Evolutionary conservation across 2,797 vertebrate species (phyloP), one percentile per base, ranked within the genome.

Genomic region (Melanotaenia pygmaea): DNA sequence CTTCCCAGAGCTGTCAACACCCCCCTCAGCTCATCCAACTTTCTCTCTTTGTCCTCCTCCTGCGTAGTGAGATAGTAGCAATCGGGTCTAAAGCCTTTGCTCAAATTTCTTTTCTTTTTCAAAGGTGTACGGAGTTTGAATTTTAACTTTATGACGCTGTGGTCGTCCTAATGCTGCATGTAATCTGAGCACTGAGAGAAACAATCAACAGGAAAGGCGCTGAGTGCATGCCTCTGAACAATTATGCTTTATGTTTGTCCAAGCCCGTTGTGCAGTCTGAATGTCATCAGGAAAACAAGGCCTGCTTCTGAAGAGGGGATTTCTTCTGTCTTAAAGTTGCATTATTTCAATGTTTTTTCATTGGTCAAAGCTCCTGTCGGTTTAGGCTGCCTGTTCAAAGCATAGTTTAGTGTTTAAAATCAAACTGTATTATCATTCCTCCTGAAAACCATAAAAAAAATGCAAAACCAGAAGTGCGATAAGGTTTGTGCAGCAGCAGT

Each of bases 221-320:
- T 76, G 32, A 76, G 75, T n/a, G 57, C 67, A 65, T 66, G 64
- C 59, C 67, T 69, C 43, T 37, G 60, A 90, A 93, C 87, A 89
- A 88, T 82, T 57, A 77, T 30, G 34, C 67, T 84, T 82, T 60
- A 64, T 91, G 68, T 83, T 58, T 83, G 59, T 89, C 59, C 18
- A n/a, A 37, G 58, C 64, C 64, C 26, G 62, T 43, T 76, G 37
- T 45, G 67, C 38, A 64, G 70, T 56, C 53, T 56, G 45, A 72
- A 64, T 74, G 77, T 84, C 81, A 84, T 83, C 62, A 76, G 79
- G 76, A 84, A 84, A 85, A 80, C 9, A 35, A 59, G 61, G 32
- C 50, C 59, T 60, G 70, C 37, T 70, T 72, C 67, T 59, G 11
- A 62, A 79, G 35, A 56, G 50, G 45, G 14, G 4, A 9, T 47